Evolutionary conservation across 1,140 invertebrate species (phyloP).

Genomic region (Diuraphis noxia): DNA sequence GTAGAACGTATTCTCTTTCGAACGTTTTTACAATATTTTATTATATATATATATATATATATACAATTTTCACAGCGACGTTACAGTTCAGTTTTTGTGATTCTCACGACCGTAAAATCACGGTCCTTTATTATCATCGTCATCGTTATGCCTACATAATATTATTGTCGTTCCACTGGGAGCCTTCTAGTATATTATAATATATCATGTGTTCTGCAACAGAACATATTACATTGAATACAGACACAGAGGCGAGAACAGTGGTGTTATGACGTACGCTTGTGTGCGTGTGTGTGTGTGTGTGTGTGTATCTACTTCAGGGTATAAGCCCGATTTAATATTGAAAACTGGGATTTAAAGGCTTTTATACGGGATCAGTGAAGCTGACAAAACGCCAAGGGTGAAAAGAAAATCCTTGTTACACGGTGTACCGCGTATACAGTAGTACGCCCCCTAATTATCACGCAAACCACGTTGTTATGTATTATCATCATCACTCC

Average conservation of each 20-base stretch:
- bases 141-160: neutral
- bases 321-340: conserved; percentile 50
- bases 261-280: neutral
- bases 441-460: conserved; percentile 44
- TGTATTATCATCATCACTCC: neutral
- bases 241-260: neutral
- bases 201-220: neutral
- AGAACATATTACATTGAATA: neutral
- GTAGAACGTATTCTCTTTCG: neutral
- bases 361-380: conserved; percentile 45
- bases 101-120: conserved; percentile 44
- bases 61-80: neutral
- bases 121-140: neutral
- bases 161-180: conserved; percentile 13
- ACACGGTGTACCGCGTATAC: conserved; percentile 16
- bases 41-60: neutral
- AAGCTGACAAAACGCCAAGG: conserved; percentile 34
- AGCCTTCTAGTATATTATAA: neutral
- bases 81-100: neutral
- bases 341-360: conserved; percentile 45
- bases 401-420: conserved; percentile 35
- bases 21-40: neutral
- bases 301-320: neutral
- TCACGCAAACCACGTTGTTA: neutral
- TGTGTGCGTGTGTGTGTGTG: neutral